Percentiles rank a stretch among this genome's conserved stretches.
phyloP scores from a whole-genome alignment of 2,888 invertebrate genomes.

The Brenthis daphne region DNA sequence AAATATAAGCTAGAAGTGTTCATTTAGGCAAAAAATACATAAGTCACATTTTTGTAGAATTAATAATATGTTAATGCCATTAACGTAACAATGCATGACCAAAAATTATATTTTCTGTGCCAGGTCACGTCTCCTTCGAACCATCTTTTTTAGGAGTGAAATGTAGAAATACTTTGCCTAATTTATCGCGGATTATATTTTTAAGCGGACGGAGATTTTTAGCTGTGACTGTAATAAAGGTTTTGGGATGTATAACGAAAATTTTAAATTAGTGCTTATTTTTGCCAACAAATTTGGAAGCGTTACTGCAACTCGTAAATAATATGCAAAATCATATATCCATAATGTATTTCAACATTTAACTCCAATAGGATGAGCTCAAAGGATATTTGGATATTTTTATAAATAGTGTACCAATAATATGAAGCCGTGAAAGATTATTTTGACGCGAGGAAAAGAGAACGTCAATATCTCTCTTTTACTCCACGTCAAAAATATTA shows the following conservation, averaged over 20 bases:
- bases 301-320: slow-evolving; percentile 8
- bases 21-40: slow-evolving; percentile 7
- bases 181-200: slow-evolving; percentile 31
- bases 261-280: slow-evolving; percentile 6
- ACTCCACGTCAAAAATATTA: slow-evolving; percentile 34
- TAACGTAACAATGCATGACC: slow-evolving; percentile 19
- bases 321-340: slow-evolving; percentile 8
- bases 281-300: slow-evolving; percentile 7
- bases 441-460: slow-evolving; percentile 32
- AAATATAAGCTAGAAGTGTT: slow-evolving; percentile 6
- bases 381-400: slow-evolving; percentile 34
- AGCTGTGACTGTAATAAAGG: slow-evolving; percentile 37
- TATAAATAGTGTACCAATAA: slow-evolving; percentile 38
- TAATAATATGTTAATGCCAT: slow-evolving; percentile 12
- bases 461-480: slow-evolving; percentile 14
- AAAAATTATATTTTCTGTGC: slow-evolving; percentile 35
- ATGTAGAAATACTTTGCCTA: slow-evolving; percentile 35
- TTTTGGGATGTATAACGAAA: slow-evolving; percentile 12
- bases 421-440: slow-evolving; percentile 34
- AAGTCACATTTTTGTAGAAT: slow-evolving; percentile 1
- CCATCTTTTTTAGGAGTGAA: slow-evolving; percentile 28
- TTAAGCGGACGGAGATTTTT: slow-evolving; percentile 48
- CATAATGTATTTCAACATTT: slow-evolving; percentile 26
- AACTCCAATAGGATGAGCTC: slow-evolving; percentile 24
- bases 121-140: slow-evolving; percentile 33